A percentile compares a stretch with the other conserved stretches of the same genome.
Evolutionary conservation across 2,113 vertebrate species (phyloP).

Genomic region (Gasterosteus nipponicus): DNA sequence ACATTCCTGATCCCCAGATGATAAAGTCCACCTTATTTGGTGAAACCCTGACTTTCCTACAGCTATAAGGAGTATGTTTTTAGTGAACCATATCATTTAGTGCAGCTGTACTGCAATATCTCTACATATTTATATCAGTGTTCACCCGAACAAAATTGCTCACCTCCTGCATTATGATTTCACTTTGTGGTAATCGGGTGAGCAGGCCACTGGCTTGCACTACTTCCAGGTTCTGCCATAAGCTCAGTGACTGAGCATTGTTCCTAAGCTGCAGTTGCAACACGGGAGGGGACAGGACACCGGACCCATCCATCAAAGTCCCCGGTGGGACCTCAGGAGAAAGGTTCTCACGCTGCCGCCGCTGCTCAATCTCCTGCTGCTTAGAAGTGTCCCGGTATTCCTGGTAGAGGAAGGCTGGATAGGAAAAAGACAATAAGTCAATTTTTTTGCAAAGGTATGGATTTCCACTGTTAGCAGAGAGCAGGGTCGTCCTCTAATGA

Average conservation of each 20-base stretch:
- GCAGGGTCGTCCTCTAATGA: no score
- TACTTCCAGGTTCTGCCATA: conserved; percentile 94
- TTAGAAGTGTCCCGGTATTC: conserved; percentile 96
- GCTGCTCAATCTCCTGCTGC: conserved; percentile 91
- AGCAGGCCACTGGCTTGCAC: conserved; percentile 89
- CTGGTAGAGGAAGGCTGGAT: conserved; percentile 92
- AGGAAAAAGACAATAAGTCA: conserved; percentile 6
- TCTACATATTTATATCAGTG: background rate
- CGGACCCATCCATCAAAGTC: conserved; percentile 63
- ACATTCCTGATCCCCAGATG: background rate
- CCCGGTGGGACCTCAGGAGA: conserved; percentile 76
- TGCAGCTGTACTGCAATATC: background rate
- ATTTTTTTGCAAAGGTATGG: background rate
- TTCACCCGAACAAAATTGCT: conserved; percentile 14
- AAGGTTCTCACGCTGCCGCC: conserved; percentile 87
- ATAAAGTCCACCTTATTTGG: background rate
- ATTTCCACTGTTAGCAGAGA: background rate
- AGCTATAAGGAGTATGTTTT: background rate
- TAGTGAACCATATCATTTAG: background rate
- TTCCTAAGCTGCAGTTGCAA: conserved; percentile 81
- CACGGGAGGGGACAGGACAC: conserved; percentile 59
- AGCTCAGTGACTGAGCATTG: conserved; percentile 78
- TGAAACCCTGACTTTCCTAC: background rate
- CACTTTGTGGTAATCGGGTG: conserved; percentile 84
- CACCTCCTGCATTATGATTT: conserved; percentile 95